These are phyloP conservation scores for human (Homo sapiens) DNA, from an alignment of 2,113 vertebrate species.

Conservation along the genomic window DNA sequence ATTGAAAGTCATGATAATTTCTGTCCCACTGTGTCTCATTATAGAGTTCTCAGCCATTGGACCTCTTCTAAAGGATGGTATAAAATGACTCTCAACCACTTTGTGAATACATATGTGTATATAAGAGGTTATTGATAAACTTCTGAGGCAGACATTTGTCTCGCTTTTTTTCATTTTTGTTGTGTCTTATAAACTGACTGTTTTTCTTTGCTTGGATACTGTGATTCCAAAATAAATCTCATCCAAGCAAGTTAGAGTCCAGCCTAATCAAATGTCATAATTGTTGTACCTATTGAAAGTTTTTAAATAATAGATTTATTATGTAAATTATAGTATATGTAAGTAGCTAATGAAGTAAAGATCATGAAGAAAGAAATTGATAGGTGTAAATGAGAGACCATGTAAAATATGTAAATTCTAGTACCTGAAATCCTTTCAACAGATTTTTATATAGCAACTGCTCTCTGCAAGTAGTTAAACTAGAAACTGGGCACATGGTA, in stretches of 20 bases:
- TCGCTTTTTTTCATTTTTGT: constrained; percentile 51
- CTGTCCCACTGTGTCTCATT: constrained; percentile 41
- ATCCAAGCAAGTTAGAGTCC: constrained; percentile 48
- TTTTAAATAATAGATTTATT: constrained; percentile 69
- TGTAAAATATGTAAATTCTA: constrained; percentile 63
- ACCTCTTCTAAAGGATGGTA: constrained; percentile 72
- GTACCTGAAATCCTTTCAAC: constrained; percentile 47
- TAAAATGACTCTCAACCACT: constrained; percentile 77
- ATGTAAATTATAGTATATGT: constrained; percentile 63
- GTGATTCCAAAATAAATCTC: constrained; percentile 63
- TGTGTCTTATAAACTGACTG: constrained; percentile 41
- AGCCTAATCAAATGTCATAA: constrained; percentile 56
- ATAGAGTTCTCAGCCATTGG: constrained; percentile 1
- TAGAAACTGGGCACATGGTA: background rate
- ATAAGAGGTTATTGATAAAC: constrained; percentile 87
- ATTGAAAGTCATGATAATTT: constrained; percentile 53
- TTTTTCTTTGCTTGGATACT: constrained; percentile 64
- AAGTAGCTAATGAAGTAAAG: constrained; percentile 52
- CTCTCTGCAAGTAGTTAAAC: constrained; percentile 9
- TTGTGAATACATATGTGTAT: constrained; percentile 87
- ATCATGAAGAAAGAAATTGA: constrained; percentile 35
- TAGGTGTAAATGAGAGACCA: constrained; percentile 47
- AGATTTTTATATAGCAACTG: constrained; percentile 14
- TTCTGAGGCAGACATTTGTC: constrained; percentile 76
- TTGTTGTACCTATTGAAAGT: constrained; percentile 40